Percentiles rank a stretch among this genome's conserved stretches.
phyloP scores from a whole-genome alignment of 2,113 vertebrate species.

The Urocynchramus pylzowi region DNA sequence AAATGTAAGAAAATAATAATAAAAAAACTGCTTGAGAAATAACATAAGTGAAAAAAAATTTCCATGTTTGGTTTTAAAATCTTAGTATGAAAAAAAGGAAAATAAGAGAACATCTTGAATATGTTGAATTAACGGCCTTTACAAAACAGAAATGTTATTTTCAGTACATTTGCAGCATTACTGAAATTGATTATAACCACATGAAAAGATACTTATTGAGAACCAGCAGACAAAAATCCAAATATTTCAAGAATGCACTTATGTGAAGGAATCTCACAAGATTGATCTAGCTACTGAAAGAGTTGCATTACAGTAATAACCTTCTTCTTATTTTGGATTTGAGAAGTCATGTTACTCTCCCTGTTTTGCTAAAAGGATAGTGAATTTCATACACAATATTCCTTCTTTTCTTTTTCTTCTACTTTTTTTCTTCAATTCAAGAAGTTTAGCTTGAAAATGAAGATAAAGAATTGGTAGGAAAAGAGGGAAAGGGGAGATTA shows the following conservation, averaged over 20 bases:
- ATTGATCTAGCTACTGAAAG: conserved; percentile 7
- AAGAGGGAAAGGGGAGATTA: neutral
- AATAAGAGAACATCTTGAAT: neutral
- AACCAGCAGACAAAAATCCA: neutral
- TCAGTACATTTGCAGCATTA: neutral
- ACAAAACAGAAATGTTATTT: neutral
- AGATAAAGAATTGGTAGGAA: neutral
- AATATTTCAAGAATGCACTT: conserved; percentile 5
- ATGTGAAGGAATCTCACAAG: neutral
- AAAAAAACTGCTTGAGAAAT: neutral
- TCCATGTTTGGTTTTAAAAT: neutral
- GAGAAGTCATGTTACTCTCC: neutral
- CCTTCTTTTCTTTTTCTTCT: neutral
- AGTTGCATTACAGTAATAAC: neutral
- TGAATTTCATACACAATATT: neutral
- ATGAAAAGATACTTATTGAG: conserved; percentile 8
- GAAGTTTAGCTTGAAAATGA: neutral
- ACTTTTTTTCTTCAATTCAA: neutral
- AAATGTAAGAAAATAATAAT: neutral
- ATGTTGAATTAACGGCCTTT: neutral
- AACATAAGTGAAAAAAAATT: neutral
- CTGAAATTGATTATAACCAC: neutral
- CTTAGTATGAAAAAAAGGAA: neutral
- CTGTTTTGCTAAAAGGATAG: neutral
- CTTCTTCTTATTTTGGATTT: neutral